Evolutionary conservation across 2,888 invertebrate species (phyloP), one percentile per base, ranked within the genome.

Genomic region (Dermolepida albohirtum): DNA sequence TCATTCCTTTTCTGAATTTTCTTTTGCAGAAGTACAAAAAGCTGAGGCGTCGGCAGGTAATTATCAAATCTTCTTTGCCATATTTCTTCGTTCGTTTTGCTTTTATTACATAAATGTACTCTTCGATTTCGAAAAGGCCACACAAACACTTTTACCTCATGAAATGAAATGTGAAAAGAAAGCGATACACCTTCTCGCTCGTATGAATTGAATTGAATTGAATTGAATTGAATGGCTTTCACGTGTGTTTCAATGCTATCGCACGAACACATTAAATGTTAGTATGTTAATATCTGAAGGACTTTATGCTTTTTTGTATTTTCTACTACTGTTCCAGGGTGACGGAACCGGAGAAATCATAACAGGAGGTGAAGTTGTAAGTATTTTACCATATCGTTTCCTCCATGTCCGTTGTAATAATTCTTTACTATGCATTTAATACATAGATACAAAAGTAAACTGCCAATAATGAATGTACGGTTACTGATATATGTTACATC

Each of bases 271-370:
- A 16, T 29, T 64, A 64, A 66, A 70, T 55, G 65, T 64, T 65
- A 52, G 34, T 43, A 59, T 17, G 40, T 66, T 47, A 27, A 64
- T 39, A 43, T 27, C 8, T 34, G 14, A 34, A 10, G 59, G 34
- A 62, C 39, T 62, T 62, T 62, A 62, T 62, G 47, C 59, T 62
- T 62, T 59, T 62, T 47, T 44, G 59, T 62, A 39, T 62, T 62
- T 62, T 62, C 47, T 62, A 62, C 78, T 76, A 81, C 82, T 82
- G 83, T 89, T 90, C 82, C 89, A 93, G 92, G 93, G 92, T 81
- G 92, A 93, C 82, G 92, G 90, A 74, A 91, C 92, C 71, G 92
- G 91, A 84, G 92, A 92, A 86, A 88, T 90, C 80, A 89, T 88
- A 73, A 89, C 88, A 77, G 89, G 89, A 70, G 90, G 90, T 70